Base-by-base conservation (phyloP, 1,140 invertebrate genomes). In the Drosophila pachea region DNA sequence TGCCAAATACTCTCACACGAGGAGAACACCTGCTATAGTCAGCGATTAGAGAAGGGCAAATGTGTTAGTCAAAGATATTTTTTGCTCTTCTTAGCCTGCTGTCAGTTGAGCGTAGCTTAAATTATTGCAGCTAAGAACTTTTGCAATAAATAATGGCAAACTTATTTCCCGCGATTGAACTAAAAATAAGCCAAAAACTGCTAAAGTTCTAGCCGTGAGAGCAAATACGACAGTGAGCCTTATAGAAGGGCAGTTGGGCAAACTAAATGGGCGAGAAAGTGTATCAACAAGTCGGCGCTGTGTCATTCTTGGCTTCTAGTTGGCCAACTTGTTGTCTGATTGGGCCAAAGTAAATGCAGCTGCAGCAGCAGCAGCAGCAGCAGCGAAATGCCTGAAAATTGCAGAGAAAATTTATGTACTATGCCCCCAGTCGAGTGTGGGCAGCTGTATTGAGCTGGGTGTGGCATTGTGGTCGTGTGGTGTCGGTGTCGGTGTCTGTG, bases 391-490 rank as follows among this genome's bases (percentile, higher is more conserved):
- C 58, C 48, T 49, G 74, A 83, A 82, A 82, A 82, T 77, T 82
- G 64, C 60, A 61, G 36, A 16, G 63, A 32, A 78, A 83, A 83
- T 82, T 68, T 83, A 82, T 83, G 71, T 75, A 82, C 78, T 82
- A 36, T 32, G 43, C 40, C 56, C 49, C 6, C 54, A 45, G 62
- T 36, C 42, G 36, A 45, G 52, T 53, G 53, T 36, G 67, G 16
- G 58, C 35, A 22, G 42, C 40, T 9, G 54, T 33, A 45, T 45
- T 11, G 29, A 11, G 31, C 43, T 47, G 63, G 63, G 72, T 52
- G 72, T 64, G 59, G 56, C 32, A 32, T 32, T 33, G 53, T 72
- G 65, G 73, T 62, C 43, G 33, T 56, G 62, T 65, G 63, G 63
- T 67, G 55, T 43, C 40, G 40, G 45, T 47, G 36, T 64, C 50